Evolutionary conservation across 2,888 invertebrate genomes (phyloP), one percentile per base, ranked within the genome.

Genomic region (Caenorhabditis macrosperma): DNA sequence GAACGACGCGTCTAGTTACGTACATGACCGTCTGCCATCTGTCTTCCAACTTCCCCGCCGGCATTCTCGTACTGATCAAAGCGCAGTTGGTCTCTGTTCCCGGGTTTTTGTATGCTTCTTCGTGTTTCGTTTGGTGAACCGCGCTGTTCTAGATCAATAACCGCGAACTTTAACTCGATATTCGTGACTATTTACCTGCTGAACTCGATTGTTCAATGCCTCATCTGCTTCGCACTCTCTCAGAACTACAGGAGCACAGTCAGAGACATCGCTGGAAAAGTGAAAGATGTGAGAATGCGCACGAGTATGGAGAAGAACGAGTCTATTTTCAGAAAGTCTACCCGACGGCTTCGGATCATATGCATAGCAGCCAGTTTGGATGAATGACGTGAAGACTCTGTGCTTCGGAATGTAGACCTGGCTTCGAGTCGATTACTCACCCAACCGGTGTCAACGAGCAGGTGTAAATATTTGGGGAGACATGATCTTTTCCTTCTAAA

Each of bases 81-180:
- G 44, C 55, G 6, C 22, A 22, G 12, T 9, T 55, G 9, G 17
- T 33, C 22, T n/a, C 20, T 6, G 10, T 20, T 1, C 6, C 33
- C 17, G 67, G 67, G 9, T 67, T 55, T 28, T 12, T 66, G 64
- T 66, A 20, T 35, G 52, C n/a, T n/a, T 10, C 26, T 15, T 12
- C 38, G 9, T 38, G 7, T 2, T 38, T 38, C n/a, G n/a, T 38
- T 12, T 38, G 3, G 2, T 10, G 38, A 38, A 9, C 9, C 3
- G 5, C 38, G 9, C 15, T 12, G 12, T 38, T 38, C 15, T 12
- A 38, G 38, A 9, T 12, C 15, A 5, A 38, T 38, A 2, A 38
- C 38, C 15, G 33, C 33, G 5, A 33, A 33, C 33, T 7, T 33
- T 7, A 33, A 33, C 33, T 33, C 33, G 9, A 33, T 33, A 5